phyloP scores from a whole-genome alignment of 1,140 invertebrate species.

The Xylocopa sonorina region DNA sequence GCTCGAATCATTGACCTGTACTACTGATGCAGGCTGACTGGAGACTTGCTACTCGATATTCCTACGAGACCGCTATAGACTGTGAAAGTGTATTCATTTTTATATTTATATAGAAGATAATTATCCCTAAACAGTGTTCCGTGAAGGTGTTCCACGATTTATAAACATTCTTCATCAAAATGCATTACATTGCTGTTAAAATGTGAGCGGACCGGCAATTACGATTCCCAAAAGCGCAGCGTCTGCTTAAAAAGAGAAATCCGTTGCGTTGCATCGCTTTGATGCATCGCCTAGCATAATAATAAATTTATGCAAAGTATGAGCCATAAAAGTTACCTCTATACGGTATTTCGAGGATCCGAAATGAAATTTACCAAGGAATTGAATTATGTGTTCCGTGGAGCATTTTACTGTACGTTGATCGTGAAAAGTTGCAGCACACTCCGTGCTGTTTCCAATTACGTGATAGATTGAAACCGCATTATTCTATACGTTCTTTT shows the following conservation, averaged over 20 bases:
- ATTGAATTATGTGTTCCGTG: background rate
- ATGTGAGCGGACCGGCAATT: too few species aligned
- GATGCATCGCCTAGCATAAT: background rate
- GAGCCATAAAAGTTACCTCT: background rate
- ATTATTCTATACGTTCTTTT: background rate
- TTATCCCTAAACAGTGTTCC: background rate
- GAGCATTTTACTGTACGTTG: background rate
- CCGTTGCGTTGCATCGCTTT: background rate
- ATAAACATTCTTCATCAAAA: too few species aligned
- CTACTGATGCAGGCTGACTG: too few species aligned
- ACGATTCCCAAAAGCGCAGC: too few species aligned
- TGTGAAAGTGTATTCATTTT: too few species aligned
- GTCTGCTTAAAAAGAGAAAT: too few species aligned
- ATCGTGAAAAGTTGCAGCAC: background rate
- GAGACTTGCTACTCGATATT: too few species aligned
- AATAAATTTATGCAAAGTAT: conserved; percentile 6
- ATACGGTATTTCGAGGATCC: background rate
- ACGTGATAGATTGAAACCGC: background rate
- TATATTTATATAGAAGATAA: too few species aligned
- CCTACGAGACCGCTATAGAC: too few species aligned
- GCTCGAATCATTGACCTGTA: too few species aligned
- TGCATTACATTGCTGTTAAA: too few species aligned
- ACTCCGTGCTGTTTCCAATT: background rate
- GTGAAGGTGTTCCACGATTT: background rate
- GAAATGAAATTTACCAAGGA: background rate